phyloP scores from a whole-genome alignment of 2,888 invertebrate species.

The Onchidella celtica region DNA sequence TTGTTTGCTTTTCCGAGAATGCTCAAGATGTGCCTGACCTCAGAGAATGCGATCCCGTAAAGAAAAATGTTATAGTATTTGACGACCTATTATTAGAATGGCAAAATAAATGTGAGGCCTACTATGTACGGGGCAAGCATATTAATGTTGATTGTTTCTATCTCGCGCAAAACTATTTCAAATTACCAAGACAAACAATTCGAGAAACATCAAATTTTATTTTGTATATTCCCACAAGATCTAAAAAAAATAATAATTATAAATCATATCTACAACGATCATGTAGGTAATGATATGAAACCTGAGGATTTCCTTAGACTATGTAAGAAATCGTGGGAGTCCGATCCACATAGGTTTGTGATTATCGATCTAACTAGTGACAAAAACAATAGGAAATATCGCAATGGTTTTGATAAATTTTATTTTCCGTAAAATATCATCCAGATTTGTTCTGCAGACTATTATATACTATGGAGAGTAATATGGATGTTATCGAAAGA shows the following conservation, averaged over 20 bases:
- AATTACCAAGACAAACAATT: conserved; percentile 25
- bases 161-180: conserved; percentile 25
- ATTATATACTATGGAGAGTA: background rate
- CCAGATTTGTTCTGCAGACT: too few relatives aligned
- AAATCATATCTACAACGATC: background rate
- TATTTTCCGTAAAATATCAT: background rate
- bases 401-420: background rate
- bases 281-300: background rate
- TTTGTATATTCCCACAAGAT: conserved; percentile 21
- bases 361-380: background rate
- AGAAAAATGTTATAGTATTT: conserved; percentile 7
- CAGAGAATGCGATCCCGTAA: background rate
- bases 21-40: background rate
- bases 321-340: background rate
- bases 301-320: background rate
- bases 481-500: too few relatives aligned
- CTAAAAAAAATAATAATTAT: background rate
- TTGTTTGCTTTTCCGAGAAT: too few relatives aligned
- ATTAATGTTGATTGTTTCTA: conserved; percentile 28
- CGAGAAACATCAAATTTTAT: conserved; percentile 12
- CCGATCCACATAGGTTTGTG: background rate
- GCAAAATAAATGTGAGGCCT: conserved; percentile 29
- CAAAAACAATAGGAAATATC: background rate
- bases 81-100: conserved; percentile 20
- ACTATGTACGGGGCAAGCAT: background rate